Conservation (phyloP, 1,140 invertebrate genomes). For the Meloidogyne hapla region DNA sequence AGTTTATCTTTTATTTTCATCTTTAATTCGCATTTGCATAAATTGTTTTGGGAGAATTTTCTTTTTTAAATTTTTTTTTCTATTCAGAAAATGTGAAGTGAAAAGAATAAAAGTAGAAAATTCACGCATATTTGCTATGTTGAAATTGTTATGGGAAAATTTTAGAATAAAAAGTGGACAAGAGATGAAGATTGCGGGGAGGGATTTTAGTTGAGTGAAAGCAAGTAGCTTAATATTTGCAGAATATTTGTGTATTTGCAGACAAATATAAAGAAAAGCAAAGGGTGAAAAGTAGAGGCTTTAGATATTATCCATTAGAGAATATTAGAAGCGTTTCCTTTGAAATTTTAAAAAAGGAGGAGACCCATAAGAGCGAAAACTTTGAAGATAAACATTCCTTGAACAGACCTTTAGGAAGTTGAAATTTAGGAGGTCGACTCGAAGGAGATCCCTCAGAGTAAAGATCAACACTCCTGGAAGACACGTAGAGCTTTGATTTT, state of each 20-base stretch:
- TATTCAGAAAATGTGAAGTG: neutral
- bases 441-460: no score
- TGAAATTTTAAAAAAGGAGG: no score
- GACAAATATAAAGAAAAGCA: neutral
- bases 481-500: no score
- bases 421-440: no score
- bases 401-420: no score
- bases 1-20: neutral
- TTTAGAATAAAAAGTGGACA: neutral
- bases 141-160: constrained; percentile 4
- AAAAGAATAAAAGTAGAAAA: neutral
- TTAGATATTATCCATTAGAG: neutral
- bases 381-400: no score
- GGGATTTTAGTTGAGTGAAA: neutral
- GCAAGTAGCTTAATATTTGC: neutral
- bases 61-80: neutral
- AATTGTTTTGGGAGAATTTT: neutral
- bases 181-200: neutral
- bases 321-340: neutral
- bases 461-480: no score
- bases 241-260: neutral
- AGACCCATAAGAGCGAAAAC: neutral
- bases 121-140: constrained; percentile 1
- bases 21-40: constrained; percentile 5
- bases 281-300: neutral